Evolutionary conservation across 30 jellyfish, hydroid and myxozoan species (phyloP).

Genomic region (Aurelia coerulea): DNA sequence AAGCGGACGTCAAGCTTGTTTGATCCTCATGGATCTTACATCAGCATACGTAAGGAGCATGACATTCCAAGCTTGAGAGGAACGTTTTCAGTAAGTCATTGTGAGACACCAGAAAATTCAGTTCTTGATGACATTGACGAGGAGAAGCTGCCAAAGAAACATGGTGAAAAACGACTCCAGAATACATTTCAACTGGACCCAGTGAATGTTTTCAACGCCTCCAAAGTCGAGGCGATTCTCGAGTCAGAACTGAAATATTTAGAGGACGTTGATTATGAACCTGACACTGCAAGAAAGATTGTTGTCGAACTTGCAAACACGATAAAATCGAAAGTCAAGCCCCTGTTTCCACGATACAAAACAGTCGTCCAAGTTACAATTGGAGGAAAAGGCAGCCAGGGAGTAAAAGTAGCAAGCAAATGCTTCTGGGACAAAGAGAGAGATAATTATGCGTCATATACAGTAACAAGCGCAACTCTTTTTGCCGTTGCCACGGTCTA

Average conservation of each 20-base stretch:
- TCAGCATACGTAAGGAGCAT: slow-evolving; percentile 12
- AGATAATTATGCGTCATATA: slow-evolving; percentile 68
- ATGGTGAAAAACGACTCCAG: not conserved
- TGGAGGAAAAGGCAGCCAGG: slow-evolving; percentile 67
- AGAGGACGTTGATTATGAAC: slow-evolving; percentile 25
- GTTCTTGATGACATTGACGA: not conserved
- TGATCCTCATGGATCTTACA: slow-evolving; percentile 18
- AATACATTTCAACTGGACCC: slow-evolving; percentile 68
- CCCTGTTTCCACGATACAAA: slow-evolving; percentile 65
- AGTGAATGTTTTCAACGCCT: slow-evolving; percentile 17
- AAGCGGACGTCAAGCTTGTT: slow-evolving; percentile 53
- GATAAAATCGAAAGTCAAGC: slow-evolving; percentile 47
- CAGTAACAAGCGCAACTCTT: slow-evolving; percentile 47
- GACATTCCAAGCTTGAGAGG: slow-evolving; percentile 32
- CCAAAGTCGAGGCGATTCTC: slow-evolving; percentile 49
- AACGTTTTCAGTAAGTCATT: slow-evolving; percentile 24
- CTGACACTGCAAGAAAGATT: slow-evolving; percentile 27
- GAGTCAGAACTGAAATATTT: slow-evolving; percentile 39
- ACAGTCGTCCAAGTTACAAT: slow-evolving; percentile 53
- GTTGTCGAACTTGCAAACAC: slow-evolving; percentile 46
- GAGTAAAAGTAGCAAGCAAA: slow-evolving; percentile 60
- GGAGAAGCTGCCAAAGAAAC: not conserved
- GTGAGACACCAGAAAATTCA: slow-evolving; percentile 36
- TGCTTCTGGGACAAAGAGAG: slow-evolving; percentile 62
- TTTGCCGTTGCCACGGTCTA: slow-evolving; percentile 81